Evolutionary conservation across 2,888 invertebrate species (phyloP).

Genomic region (Heliconius sara): DNA sequence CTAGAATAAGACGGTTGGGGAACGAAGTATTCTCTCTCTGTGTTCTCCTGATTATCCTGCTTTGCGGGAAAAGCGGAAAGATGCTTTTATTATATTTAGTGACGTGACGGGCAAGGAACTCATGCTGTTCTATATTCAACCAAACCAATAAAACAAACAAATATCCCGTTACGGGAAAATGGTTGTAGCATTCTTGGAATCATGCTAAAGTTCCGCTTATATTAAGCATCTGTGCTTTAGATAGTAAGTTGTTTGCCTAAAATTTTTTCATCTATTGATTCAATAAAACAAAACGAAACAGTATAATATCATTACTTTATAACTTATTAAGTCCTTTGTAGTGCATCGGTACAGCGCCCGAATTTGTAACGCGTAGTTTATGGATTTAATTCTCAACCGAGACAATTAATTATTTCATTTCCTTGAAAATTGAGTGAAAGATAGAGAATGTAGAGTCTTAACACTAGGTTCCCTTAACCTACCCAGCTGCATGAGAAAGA

Average conservation of each 20-base stretch:
- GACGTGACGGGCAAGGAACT: no score
- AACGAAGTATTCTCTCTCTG: no score
- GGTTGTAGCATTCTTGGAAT: not conserved
- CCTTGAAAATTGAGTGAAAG: no score
- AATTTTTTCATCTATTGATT: not conserved
- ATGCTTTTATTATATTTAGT: not conserved
- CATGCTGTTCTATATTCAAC: not conserved
- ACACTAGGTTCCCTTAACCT: not conserved
- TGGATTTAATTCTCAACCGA: no score
- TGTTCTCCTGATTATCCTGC: not conserved
- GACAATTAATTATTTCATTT: no score
- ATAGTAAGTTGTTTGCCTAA: not conserved
- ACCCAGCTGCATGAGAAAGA: not conserved
- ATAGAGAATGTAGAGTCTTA: not conserved
- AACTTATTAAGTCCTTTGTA: no score
- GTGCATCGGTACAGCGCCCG: no score
- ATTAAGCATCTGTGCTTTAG: not conserved
- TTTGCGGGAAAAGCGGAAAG: not conserved
- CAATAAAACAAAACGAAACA: no score
- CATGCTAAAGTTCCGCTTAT: not conserved
- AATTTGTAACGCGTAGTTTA: no score
- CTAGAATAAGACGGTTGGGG: no score
- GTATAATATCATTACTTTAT: no score
- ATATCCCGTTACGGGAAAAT: not conserved
- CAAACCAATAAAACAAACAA: conserved; percentile 5